Percentiles rank a stretch among this genome's conserved stretches.
Conservation (phyloP, 2,888 invertebrate species). For the Amphipoea oculea region DNA sequence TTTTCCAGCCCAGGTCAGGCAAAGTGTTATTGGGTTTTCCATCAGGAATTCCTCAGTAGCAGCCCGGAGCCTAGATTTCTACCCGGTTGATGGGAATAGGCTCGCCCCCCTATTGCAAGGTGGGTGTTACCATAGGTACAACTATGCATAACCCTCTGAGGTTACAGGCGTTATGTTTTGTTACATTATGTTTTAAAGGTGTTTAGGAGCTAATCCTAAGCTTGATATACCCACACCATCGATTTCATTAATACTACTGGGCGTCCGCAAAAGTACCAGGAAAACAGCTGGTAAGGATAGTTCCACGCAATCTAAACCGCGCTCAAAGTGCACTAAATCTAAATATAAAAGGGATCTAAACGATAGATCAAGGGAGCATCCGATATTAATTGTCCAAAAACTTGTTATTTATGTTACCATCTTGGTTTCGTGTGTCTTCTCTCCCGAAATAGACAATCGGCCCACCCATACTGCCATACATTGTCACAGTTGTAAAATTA, state of each 20-base stretch:
- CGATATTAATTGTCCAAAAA: conserved; percentile 89
- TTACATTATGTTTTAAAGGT: not conserved
- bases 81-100: not conserved
- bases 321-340: conserved; percentile 66
- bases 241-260: not conserved
- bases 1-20: not conserved
- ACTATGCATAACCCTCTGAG: not conserved
- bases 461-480: conserved; percentile 84
- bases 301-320: conserved; percentile 3
- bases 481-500: conserved; percentile 81
- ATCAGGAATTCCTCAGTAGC: not conserved
- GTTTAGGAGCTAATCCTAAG: not conserved
- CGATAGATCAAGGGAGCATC: conserved; percentile 81
- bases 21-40: not conserved
- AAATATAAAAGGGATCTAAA: conserved; percentile 76
- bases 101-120: not conserved
- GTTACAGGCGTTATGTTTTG: not conserved
- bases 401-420: conserved; percentile 85
- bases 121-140: not conserved
- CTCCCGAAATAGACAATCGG: conserved; percentile 83
- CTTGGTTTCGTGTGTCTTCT: conserved; percentile 80
- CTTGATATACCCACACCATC: not conserved
- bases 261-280: not conserved
- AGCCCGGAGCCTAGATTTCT: no score
- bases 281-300: not conserved